Evolutionary conservation across 2,888 invertebrate species (phyloP).

Genomic region (Heteromyza rotundicornis): DNA sequence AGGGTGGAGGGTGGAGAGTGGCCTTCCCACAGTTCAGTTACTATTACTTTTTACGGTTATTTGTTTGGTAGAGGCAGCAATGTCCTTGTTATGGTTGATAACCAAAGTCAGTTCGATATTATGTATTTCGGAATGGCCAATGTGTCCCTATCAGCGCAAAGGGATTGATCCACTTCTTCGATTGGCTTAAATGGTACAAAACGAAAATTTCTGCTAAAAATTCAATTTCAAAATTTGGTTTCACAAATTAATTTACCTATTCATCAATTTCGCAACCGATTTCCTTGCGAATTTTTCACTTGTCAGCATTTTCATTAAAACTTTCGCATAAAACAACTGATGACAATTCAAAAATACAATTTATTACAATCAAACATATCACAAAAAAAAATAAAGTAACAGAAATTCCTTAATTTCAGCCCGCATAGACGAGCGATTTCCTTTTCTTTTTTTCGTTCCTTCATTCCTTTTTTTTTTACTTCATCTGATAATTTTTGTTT

Average conservation of each 20-base stretch:
- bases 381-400: not conserved
- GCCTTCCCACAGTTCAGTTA: not conserved
- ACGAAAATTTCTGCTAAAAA: not conserved
- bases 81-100: no score
- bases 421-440: no score
- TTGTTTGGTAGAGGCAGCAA: not conserved
- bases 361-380: constrained; percentile 9
- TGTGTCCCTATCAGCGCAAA: no score
- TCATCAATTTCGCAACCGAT: no score
- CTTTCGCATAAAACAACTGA: constrained; percentile 26
- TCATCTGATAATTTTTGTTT: no score
- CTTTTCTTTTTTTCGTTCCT: no score
- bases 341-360: constrained; percentile 16
- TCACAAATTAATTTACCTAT: not conserved
- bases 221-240: not conserved
- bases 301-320: constrained; percentile 48
- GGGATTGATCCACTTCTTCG: no score
- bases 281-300: constrained; percentile 30
- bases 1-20: not conserved
- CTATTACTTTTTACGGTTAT: constrained; percentile 12
- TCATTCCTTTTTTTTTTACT: no score
- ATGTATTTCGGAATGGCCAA: no score
- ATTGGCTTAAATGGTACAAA: not conserved
- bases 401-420: not conserved
- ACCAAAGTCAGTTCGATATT: no score